These are phyloP conservation scores for Epinotia bilunana DNA, from an alignment of 2,888 invertebrate species.

Conservation along the genomic window DNA sequence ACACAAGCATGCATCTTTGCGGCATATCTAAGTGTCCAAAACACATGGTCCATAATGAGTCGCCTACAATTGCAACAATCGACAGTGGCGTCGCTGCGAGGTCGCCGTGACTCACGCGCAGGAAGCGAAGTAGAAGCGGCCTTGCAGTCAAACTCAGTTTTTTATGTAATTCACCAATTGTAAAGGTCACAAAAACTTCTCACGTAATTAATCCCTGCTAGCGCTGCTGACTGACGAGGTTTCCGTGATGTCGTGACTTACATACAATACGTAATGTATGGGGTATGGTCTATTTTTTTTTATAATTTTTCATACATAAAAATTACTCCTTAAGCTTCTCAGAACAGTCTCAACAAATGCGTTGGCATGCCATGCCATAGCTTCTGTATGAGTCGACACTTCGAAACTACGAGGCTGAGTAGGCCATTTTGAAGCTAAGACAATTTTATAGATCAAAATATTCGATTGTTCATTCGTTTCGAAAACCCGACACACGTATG, in stretches of 20 bases:
- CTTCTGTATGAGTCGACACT: neutral
- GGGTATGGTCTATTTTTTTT: too few species aligned
- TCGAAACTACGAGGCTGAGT: neutral
- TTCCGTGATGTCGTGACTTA: slow-evolving; percentile 18
- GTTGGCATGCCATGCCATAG: too few species aligned
- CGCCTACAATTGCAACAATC: slow-evolving; percentile 15
- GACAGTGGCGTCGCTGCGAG: slow-evolving; percentile 43
- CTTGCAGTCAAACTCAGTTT: slow-evolving; percentile 60
- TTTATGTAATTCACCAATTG: slow-evolving; percentile 40
- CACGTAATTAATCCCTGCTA: neutral
- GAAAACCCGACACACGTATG: too few species aligned
- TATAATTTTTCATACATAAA: neutral
- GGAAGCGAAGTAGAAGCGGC: slow-evolving; percentile 53
- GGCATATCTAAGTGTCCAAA: slow-evolving; percentile 7
- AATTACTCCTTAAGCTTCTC: neutral
- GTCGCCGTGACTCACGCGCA: slow-evolving; percentile 50
- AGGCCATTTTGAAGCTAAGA: neutral
- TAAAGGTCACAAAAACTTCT: slow-evolving; percentile 26
- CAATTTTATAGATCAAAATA: too few species aligned
- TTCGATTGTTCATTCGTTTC: too few species aligned
- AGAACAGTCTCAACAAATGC: neutral
- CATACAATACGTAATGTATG: neutral
- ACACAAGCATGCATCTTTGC: neutral
- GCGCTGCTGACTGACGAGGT: neutral
- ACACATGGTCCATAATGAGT: neutral